Evolutionary conservation across 2,113 vertebrate species (phyloP).

Genomic region (Delphinapterus leucas): DNA sequence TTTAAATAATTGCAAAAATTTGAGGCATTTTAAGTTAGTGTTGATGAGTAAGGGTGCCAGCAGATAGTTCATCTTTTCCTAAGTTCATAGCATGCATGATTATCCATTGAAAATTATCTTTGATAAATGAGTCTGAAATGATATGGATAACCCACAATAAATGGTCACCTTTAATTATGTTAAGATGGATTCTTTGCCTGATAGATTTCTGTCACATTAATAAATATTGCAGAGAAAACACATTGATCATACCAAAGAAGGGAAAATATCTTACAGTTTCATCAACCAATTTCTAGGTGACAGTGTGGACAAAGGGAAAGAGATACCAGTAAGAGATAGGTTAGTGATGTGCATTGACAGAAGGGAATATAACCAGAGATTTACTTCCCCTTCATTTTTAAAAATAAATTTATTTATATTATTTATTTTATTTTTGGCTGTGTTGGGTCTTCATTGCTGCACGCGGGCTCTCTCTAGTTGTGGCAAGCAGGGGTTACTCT

Average conservation of each 20-base stretch:
- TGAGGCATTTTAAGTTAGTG: constrained; percentile 59
- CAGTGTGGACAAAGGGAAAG: neutral
- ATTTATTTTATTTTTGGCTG: too few relatives aligned
- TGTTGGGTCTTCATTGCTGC: too few relatives aligned
- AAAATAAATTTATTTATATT: too few relatives aligned
- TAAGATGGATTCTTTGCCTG: constrained; percentile 51
- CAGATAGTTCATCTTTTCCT: constrained; percentile 73
- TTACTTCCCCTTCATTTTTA: neutral
- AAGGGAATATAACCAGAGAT: neutral
- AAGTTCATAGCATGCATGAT: constrained; percentile 55
- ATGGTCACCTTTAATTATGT: constrained; percentile 71
- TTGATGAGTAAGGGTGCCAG: constrained; percentile 76
- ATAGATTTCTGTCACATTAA: constrained; percentile 38
- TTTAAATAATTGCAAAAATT: too few relatives aligned
- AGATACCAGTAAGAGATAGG: neutral
- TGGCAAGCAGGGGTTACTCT: too few relatives aligned
- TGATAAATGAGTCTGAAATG: constrained; percentile 59
- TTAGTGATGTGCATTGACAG: neutral
- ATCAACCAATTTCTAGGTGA: neutral
- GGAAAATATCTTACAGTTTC: neutral
- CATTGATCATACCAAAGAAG: neutral
- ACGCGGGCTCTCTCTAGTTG: too few relatives aligned
- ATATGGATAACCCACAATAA: constrained; percentile 49
- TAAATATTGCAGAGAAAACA: neutral
- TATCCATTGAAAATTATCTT: constrained; percentile 74